phyloP scores from a whole-genome alignment of 1,140 invertebrate genomes.

The Lepidurus apus region DNA sequence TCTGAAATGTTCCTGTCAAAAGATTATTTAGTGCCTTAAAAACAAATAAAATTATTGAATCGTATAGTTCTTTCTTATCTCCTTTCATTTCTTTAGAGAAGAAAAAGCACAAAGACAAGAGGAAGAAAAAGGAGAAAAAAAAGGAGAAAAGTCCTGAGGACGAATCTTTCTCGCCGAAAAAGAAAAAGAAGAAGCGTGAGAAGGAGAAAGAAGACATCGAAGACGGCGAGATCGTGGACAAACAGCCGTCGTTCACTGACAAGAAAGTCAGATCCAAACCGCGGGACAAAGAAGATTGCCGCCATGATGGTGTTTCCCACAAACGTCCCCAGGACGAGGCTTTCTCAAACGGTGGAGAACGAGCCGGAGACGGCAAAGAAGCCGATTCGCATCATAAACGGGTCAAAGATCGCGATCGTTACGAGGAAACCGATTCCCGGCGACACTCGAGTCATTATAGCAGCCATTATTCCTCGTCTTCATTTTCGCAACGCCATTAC shows the following conservation, averaged over 20 bases:
- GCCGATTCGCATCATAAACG: background rate
- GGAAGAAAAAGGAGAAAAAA: conserved; percentile 7
- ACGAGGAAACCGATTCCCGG: background rate
- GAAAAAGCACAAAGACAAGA: conserved; percentile 9
- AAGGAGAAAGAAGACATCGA: conserved; percentile 26
- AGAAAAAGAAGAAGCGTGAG: conserved; percentile 24
- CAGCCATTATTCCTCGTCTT: background rate
- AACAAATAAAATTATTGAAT: background rate
- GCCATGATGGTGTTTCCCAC: conserved; percentile 26
- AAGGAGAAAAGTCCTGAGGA: background rate
- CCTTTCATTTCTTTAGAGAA: background rate
- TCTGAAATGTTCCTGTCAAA: background rate
- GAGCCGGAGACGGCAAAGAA: background rate
- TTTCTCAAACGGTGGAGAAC: background rate
- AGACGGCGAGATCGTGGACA: conserved; percentile 16
- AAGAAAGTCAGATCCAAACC: background rate
- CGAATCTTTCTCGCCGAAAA: background rate
- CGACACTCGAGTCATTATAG: background rate
- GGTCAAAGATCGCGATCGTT: background rate
- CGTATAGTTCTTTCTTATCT: background rate
- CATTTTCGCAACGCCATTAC: background rate
- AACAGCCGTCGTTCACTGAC: background rate
- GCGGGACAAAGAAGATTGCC: conserved; percentile 28
- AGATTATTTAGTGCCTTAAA: background rate
- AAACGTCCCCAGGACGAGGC: background rate